These are phyloP conservation scores for Micrasema minimum DNA, from an alignment of 1,140 invertebrate species.

Conservation along the genomic window DNA sequence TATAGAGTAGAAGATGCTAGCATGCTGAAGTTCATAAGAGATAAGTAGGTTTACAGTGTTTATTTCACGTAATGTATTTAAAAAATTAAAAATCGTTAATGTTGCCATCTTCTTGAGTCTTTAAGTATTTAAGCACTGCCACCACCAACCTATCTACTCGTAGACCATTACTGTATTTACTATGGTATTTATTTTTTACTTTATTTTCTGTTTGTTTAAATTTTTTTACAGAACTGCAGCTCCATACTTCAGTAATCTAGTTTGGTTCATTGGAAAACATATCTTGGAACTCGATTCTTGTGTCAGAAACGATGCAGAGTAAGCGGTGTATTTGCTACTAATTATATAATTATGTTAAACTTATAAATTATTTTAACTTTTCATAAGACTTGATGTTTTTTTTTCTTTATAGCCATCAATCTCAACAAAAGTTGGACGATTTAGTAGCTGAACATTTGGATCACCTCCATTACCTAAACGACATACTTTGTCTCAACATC, in stretches of 20 bases:
- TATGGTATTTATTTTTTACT: too few species aligned
- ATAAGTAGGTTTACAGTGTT: conserved; percentile 67
- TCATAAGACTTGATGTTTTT: too few species aligned
- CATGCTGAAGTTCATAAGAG: conserved; percentile 95
- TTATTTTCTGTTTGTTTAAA: neutral
- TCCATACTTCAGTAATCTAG: conserved; percentile 97
- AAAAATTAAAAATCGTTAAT: too few species aligned
- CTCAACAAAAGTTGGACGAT: conserved; percentile 89
- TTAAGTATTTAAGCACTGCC: too few species aligned
- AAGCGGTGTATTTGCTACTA: conserved; percentile 59
- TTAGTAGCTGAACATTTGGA: conserved; percentile 97
- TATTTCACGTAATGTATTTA: too few species aligned
- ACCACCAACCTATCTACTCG: too few species aligned
- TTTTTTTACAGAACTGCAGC: conserved; percentile 82
- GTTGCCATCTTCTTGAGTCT: too few species aligned
- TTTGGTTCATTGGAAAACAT: conserved; percentile 99
- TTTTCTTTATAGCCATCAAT: conserved; percentile 79
- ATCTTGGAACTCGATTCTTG: conserved; percentile 95
- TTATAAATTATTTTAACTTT: too few species aligned
- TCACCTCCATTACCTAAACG: conserved; percentile 97
- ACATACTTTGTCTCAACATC: conserved; percentile 94
- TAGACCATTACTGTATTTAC: too few species aligned
- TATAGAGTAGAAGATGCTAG: conserved; percentile 94
- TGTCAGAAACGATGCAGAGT: conserved; percentile 95
- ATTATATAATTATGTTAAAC: neutral